Evolutionary conservation across 2,113 vertebrate genomes (phyloP), one percentile per base, ranked within the genome.

Genomic region (Gadus macrocephalus): DNA sequence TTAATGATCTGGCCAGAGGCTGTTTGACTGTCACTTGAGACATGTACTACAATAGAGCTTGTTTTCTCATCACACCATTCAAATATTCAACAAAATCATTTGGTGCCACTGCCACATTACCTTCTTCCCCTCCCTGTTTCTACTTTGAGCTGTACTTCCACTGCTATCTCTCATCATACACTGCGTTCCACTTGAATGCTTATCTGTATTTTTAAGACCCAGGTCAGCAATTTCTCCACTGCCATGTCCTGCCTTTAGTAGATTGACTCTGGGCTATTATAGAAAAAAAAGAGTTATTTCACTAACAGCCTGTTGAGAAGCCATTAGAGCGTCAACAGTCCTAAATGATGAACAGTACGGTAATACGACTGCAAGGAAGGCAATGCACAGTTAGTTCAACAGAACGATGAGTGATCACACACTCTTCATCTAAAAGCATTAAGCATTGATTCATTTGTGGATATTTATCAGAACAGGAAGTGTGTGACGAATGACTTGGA

Each of bases 301-400:
- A 80, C 74, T 89, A 91, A 90, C 86, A 83, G 86, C 81, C 79
- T 78, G 89, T 89, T 88, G 90, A 90, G 82, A 91, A 86, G 71
- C 88, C 88, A 92, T 92, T 90, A 91, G 88, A 72, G 74, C 87
- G 86, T 85, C 85, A 88, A 86, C 83, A 80, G 87, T 87, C 78
- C 91, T 93, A 87, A 83, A 91, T 92, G 86, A 88, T 85, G 84
- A 91, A 87, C 86, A 88, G 83, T 86, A 74, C 83, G 77, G 77
- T 90, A 92, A 92, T 89, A 85, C 90, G 89, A 75, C 85, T 72
- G 77, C 78, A 73, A 81, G 68, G 78, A 82, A 85, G 81, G 68
- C 83, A 75, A 66, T 79, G 77, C 75, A 78, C 73, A 85, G 72
- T 49, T 14, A 11, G 38, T 42, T 11, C 38, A 84, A 81, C 79